Evolutionary conservation across 1,140 invertebrate species (phyloP), one percentile per base, ranked within the genome.

Genomic region (Drosophila equinoxialis): DNA sequence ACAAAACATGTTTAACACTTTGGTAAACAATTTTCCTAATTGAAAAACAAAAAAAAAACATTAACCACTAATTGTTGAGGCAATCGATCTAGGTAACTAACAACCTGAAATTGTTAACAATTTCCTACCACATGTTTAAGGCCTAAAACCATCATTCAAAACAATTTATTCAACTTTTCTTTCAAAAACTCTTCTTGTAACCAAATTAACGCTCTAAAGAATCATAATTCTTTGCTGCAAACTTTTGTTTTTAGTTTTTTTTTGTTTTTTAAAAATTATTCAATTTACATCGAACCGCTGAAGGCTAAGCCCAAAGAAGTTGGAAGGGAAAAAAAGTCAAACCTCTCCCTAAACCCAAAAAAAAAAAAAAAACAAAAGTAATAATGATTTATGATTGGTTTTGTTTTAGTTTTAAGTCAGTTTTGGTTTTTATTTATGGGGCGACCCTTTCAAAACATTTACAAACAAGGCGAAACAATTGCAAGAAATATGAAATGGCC

Each of bases 381-480:
- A 51, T 51, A 51, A 51, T 51, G 45, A 51, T 51, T 51, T 51
- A 51, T 51, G 45, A 61, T 41, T 54, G 11, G 37, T 55, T 20
- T 63, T 45, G 39, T 62, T 42, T 74, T 66, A 42, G 45, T 66
- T 61, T 61, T 33, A 58, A 73, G 42, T 73, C 26, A 7, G 8
- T 48, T 67, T 64, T n/a, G 42, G 30, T 23, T 61, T 23, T 30
- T 30, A 73, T 62, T 67, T 62, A 57, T 41, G 35, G 7, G 26
- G 58, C 48, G 17, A 75, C 73, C 81, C 82, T 85, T 81, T 85
- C 82, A 85, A 85, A 85, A 84, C 77, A 84, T 85, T 85, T 85
- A 81, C 62, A 68, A 70, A 78, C 71, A 70, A 70, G 77, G 58
- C 72, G 20, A 51, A 51, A 51, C 45, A 51, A 51, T 51, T 51